Evolutionary conservation across 2,888 invertebrate species (phyloP), one percentile per base, ranked within the genome.

Genomic region (Ornithoptera alexandrae): DNA sequence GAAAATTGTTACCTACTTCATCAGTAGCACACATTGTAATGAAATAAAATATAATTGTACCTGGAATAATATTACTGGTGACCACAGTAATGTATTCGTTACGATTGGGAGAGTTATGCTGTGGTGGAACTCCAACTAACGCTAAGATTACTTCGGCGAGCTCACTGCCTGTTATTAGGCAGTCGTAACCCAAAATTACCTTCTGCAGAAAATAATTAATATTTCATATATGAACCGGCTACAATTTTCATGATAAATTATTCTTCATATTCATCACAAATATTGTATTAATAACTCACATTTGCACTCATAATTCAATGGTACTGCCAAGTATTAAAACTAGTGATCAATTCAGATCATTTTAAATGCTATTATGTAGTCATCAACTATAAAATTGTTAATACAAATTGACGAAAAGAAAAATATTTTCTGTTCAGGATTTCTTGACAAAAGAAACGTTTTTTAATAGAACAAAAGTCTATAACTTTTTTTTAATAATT

Each of bases 31-130:
- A n/a, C 12, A n/a, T n/a, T n/a, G n/a, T 53, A 7, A 53, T 6
- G 15, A 18, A 53, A 17, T 18, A n/a, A 53, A 53, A n/a, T 53
- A 53, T 53, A 53, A 53, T 6, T 22, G 46, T 53, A 61, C 62
- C 87, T 69, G 86, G 82, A 6, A 84, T 67, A 15, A 91, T 84
- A 70, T 89, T 87, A 1, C 82, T 72, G 1, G 72, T 61, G 1
- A 76, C 30, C 24, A 90, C 73, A 10, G 67, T 65, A 46, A 91
- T 81, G 62, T 77, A 83, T 0, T 78, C 0, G 53, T 89, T 80
- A 2, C 91, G 80, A 63, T 90, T 67, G 0, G 91, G 91, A 0
- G 88, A 73, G 53, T 85, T 90, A 64, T 91, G 91, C 60, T 88
- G 87, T 0, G 89, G 80, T n/a, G 90, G 88, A 1, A 91, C 81